Evolutionary conservation across 2,797 vertebrate genomes (phyloP).

Genomic region (Pipistrellus nathusii): DNA sequence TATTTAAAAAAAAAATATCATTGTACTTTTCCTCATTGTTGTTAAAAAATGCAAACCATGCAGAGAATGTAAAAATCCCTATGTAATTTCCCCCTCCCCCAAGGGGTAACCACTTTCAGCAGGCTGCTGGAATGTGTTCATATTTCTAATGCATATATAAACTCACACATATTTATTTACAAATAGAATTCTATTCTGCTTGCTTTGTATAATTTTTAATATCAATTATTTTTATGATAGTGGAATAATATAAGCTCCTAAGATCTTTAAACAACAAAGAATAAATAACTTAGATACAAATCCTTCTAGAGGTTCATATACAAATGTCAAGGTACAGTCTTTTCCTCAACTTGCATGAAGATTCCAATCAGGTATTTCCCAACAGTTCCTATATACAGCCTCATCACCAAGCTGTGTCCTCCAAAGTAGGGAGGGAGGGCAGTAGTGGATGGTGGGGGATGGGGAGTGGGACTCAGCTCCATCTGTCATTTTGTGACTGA

Average conservation of each 20-base stretch:
- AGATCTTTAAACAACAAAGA: conserved; percentile 22
- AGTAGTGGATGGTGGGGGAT: not conserved
- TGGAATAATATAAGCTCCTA: not conserved
- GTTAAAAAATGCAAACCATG: conserved; percentile 10
- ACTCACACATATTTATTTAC: conserved; percentile 19
- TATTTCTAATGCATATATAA: not conserved
- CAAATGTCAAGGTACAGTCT: not conserved
- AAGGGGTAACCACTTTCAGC: not conserved
- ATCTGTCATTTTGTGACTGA: conserved; percentile 70
- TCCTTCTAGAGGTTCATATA: conserved; percentile 31
- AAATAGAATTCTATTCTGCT: not conserved
- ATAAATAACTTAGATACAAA: conserved; percentile 38
- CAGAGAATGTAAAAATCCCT: conserved; percentile 19
- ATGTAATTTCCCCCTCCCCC: not conserved
- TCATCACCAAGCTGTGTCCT: not conserved
- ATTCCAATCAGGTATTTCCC: conserved; percentile 7
- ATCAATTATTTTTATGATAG: not conserved
- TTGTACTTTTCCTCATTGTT: conserved; percentile 33
- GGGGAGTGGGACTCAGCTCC: not conserved
- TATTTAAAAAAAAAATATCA: not conserved
- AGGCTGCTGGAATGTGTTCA: not conserved
- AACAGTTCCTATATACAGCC: not conserved
- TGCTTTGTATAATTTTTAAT: conserved; percentile 15
- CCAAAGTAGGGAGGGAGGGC: not conserved
- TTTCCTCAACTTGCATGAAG: conserved; percentile 19